Conservation (phyloP, 1,140 invertebrate species). For the Araneus ventricosus region DNA sequence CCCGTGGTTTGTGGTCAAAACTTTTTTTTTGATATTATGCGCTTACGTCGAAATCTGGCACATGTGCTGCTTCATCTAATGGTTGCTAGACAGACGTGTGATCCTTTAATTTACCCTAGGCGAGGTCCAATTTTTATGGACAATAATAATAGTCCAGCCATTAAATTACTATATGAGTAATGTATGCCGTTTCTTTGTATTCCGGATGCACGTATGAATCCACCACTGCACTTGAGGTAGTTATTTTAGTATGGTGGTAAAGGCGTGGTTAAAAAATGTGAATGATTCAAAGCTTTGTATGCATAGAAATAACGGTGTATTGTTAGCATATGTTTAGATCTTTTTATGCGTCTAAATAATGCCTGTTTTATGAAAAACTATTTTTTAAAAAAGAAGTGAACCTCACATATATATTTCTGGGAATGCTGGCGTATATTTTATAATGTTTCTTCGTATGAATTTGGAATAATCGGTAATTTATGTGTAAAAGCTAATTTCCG, state of each 20-base stretch:
- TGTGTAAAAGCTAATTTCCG: too few species aligned
- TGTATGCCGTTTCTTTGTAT: background rate
- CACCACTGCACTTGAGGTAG: background rate
- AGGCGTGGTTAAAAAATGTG: background rate
- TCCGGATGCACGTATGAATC: background rate
- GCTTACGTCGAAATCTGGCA: too few species aligned
- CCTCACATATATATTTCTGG: too few species aligned
- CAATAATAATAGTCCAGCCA: background rate
- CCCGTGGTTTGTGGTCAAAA: slow-evolving; percentile 15
- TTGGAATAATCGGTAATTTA: too few species aligned
- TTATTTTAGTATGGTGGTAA: background rate
- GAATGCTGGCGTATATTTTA: too few species aligned
- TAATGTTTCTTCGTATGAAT: too few species aligned
- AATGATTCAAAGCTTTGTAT: background rate
- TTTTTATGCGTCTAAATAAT: too few species aligned
- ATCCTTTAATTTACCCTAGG: background rate
- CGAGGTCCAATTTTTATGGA: background rate
- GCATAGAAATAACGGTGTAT: too few species aligned
- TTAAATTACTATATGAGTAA: background rate
- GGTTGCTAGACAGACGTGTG: background rate
- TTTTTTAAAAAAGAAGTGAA: too few species aligned
- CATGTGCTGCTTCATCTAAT: background rate
- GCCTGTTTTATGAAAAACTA: too few species aligned
- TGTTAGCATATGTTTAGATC: too few species aligned
- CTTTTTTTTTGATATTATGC: background rate